Base-by-base conservation (phyloP, 2,888 invertebrate genomes). In the Tachina fera region DNA sequence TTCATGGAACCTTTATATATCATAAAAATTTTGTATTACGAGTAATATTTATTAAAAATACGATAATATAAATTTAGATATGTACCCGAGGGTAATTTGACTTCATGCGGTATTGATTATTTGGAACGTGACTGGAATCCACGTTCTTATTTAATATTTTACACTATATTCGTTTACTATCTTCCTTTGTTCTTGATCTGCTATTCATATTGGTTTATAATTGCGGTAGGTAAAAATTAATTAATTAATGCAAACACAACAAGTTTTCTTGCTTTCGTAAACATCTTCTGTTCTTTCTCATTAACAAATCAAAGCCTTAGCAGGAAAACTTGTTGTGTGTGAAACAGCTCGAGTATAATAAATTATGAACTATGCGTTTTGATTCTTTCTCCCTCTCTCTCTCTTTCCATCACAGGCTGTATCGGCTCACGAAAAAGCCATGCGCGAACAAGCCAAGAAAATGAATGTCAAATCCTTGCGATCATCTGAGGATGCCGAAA, bases 51-150 rank as follows among this genome's bases (percentile, higher is more conserved):
- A 10, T 39, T 45, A 3, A 49, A 14, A 19, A 8, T n/a, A n/a
- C n/a, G n/a, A n/a, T n/a, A n/a, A 65, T 47, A 1, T 49, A 31
- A 49, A 31, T 43, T 68, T 90, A 96, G 97, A 91, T 98, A 98
- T 92, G 97, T 98, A 67, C 98, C 98, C 10, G 98, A 98, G 93
- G 98, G 98, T 84, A 97, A 98, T 93, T 96, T 98, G 96, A 97
- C 97, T 61, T 97, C 97, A 49, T 98, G 98, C 91, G 97, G 98
- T 79, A 97, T 97, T 77, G 97, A 97, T 92, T 97, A 97, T 91
- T 94, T 97, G 88, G 94, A 93, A 92, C 95, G 96, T 93, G 95
- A 96, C 87, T 95, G 95, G 95, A 89, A 95, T 87, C 96, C 96
- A 93, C 94, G 95, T 88, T 96, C 96, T 90, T 97, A 97, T 93